A percentile compares a stretch with the other conserved stretches of the same genome.
Conservation (phyloP, 2,113 vertebrate genomes). For the Megaptera novaeangliae region DNA sequence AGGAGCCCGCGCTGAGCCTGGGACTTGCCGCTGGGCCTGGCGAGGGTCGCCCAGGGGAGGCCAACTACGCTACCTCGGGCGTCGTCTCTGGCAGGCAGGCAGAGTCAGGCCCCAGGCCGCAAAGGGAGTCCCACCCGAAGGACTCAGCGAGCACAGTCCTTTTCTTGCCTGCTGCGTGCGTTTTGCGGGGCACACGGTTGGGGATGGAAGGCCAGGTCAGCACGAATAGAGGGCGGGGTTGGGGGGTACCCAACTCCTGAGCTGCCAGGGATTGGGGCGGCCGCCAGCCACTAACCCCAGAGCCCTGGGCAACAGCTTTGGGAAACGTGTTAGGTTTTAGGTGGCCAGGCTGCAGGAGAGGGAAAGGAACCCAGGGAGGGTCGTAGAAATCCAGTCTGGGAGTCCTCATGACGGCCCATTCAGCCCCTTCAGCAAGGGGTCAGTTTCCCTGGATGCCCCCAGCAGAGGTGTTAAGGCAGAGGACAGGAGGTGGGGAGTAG, state of each 20-base stretch:
- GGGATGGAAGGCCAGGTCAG: background rate
- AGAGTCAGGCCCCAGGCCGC: background rate
- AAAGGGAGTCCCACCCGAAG: background rate
- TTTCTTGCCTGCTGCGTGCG: accelerated
- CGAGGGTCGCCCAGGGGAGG: background rate
- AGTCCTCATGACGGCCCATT: background rate
- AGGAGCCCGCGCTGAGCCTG: background rate
- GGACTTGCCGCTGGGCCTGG: background rate
- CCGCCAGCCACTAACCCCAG: too few relatives aligned
- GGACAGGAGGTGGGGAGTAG: background rate
- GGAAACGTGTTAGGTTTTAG: background rate
- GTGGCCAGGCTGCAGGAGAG: background rate
- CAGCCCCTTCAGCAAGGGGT: background rate
- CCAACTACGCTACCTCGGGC: background rate
- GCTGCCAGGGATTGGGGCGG: background rate
- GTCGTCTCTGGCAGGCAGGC: background rate
- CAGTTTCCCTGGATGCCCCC: background rate
- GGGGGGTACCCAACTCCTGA: accelerated
- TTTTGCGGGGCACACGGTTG: accelerated
- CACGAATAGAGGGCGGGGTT: background rate
- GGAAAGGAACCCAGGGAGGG: background rate
- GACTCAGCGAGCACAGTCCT: accelerated
- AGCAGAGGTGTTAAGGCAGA: background rate
- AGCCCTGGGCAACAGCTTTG: background rate
- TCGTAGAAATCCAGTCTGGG: background rate